Base-by-base conservation (phyloP, 2,113 vertebrate species). In the Nanorana parkeri region DNA sequence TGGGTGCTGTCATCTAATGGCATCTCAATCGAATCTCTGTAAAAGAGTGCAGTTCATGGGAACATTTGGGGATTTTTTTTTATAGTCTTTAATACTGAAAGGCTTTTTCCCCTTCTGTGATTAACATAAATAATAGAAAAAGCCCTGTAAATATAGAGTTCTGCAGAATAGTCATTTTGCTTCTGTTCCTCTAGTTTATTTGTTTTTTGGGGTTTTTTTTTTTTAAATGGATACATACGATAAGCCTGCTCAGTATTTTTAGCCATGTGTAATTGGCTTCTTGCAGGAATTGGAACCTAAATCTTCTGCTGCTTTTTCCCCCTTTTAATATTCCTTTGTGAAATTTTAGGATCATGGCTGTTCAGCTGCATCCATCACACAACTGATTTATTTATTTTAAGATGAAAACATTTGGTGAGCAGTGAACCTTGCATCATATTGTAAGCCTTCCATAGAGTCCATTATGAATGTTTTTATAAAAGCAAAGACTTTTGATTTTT, bases 361-460 rank as follows among this genome's bases (percentile, higher is more conserved):
- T 41, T 41, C 29, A 32, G 41, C 41, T 15, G 41, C 41, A 47
- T 47, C 41, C 41, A 21, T 21, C n/a, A n/a, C n/a, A 60, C 24
- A 56, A 29, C 52, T 72, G 69, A 56, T 72, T 55, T 72, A 72
- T 72, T 72, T 72, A 72, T 74, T 54, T 54, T 32, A 19, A 21
- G 32, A 58, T 28, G 29, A 74, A 58, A 24, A 55, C 68, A n/a
- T 56, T 55, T 72, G 56, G 69, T 28, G 51, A 23, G 51, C 52
- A 73, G 54, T 55, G 29, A 55, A 20, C 51, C 17, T 56, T 28
- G 26, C 28, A 54, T 51, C 16, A 71, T 73, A 47, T 73, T 73
- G 24, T 73, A 52, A 47, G 10, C 41, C 52, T 56, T 73, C 69
- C 52, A 73, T 56, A 55, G 52, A 56, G 23, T 29, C 17, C 8